phyloP scores from a whole-genome alignment of 2,113 vertebrate species.

The Dromaius novaehollandiae region DNA sequence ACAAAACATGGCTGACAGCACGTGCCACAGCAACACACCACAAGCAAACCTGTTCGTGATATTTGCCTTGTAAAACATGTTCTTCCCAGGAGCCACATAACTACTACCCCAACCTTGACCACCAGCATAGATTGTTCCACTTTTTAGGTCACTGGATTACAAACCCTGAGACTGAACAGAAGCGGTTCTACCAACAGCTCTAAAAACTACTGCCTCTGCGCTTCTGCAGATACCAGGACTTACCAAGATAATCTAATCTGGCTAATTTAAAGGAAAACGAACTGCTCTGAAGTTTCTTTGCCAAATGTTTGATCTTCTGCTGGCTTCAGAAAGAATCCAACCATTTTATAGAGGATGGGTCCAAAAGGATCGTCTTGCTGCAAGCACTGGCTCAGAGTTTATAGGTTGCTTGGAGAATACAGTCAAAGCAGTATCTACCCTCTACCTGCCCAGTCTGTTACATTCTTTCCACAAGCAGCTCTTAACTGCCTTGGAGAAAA shows the following conservation, averaged over 20 bases:
- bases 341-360: background rate
- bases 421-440: too few relatives aligned
- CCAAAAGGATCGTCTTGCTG: background rate
- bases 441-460: background rate
- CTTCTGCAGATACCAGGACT: background rate
- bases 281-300: background rate
- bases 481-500: background rate
- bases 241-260: background rate
- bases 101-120: background rate
- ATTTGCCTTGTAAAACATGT: rapidly evolving
- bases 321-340: background rate
- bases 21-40: background rate
- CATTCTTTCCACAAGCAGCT: background rate
- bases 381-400: background rate
- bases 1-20: background rate
- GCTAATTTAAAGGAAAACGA: background rate
- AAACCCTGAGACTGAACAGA: background rate
- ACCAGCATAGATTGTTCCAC: background rate
- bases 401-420: background rate
- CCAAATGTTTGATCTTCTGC: background rate
- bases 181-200: background rate
- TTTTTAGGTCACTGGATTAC: background rate
- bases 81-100: background rate
- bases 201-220: background rate
- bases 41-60: background rate